These are phyloP conservation scores for Takifugu flavidus DNA, from an alignment of 2,113 vertebrate species.

Conservation along the genomic window DNA sequence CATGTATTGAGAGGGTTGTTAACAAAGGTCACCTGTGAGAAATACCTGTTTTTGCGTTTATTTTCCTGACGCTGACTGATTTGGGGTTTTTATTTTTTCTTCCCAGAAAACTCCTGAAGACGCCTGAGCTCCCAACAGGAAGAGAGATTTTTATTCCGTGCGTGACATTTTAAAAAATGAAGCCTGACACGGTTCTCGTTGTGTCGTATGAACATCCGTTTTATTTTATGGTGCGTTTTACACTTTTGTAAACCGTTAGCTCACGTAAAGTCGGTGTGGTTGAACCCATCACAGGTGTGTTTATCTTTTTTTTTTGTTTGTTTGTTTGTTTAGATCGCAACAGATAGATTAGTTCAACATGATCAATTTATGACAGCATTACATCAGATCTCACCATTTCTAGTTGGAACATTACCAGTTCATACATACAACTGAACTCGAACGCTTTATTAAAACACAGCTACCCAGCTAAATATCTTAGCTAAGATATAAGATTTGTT, in stretches of 20 bases:
- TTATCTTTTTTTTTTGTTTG: slow-evolving; percentile 6
- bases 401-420: slow-evolving; percentile 49
- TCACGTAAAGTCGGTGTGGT: slow-evolving; percentile 44
- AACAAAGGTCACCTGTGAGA: not conserved
- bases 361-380: slow-evolving; percentile 43
- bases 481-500: slow-evolving; percentile 78
- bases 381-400: slow-evolving; percentile 42
- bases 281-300: slow-evolving; percentile 36
- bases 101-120: slow-evolving; percentile 53
- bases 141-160: not conserved
- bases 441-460: slow-evolving; percentile 78
- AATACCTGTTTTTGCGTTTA: not conserved
- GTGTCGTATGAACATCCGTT: slow-evolving; percentile 53
- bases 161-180: slow-evolving; percentile 11
- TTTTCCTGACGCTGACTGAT: not conserved
- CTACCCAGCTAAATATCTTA: slow-evolving; percentile 75
- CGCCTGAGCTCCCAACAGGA: not conserved
- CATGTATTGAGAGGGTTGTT: too few relatives aligned
- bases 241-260: slow-evolving; percentile 35
- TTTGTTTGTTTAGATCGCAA: slow-evolving; percentile 15
- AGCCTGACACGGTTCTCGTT: not conserved
- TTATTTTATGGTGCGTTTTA: slow-evolving; percentile 61
- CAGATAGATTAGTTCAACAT: slow-evolving; percentile 43
- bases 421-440: slow-evolving; percentile 53
- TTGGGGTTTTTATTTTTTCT: not conserved